Conservation (phyloP, 2,888 invertebrate genomes). For the Sialis fuliginosa region DNA sequence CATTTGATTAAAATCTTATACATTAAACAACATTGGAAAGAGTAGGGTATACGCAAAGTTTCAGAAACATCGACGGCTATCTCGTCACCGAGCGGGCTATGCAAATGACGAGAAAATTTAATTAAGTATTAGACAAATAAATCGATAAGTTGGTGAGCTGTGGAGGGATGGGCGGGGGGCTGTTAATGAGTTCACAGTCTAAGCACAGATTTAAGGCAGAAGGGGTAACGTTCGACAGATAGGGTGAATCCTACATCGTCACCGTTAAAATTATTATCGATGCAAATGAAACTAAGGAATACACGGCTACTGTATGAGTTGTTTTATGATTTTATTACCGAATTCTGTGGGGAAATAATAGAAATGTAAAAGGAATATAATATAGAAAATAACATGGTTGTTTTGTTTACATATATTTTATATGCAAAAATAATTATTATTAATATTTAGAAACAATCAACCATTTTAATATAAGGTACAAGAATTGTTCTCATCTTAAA, state of each 20-base stretch:
- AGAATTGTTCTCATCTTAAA: too few relatives aligned
- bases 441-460: not conserved
- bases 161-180: not conserved
- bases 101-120: not conserved
- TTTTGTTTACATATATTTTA: not conserved
- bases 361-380: not conserved
- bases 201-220: not conserved
- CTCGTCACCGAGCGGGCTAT: too few relatives aligned
- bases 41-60: too few relatives aligned
- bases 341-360: not conserved
- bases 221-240: not conserved
- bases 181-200: slow-evolving; percentile 1
- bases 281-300: slow-evolving; percentile 2
- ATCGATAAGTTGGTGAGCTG: not conserved
- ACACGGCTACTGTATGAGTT: not conserved
- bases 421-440: not conserved
- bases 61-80: too few relatives aligned
- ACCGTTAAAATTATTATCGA: slow-evolving; percentile 5
- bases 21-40: too few relatives aligned
- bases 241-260: slow-evolving; percentile 1
- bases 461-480: not conserved
- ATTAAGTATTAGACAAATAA: not conserved
- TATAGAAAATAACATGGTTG: not conserved
- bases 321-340: not conserved
- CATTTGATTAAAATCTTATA: too few relatives aligned